phyloP scores from a whole-genome alignment of 2,113 vertebrate genomes.

The Bos taurus region ARS-UCD2.0 NC_037333.1:68793001-68793500 shows the following conservation, averaged over 20 bases:
- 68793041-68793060: constrained; percentile 6
- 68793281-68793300: background rate
- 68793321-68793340: background rate
- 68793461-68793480: background rate
- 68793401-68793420: background rate
- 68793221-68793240: background rate
- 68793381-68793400: background rate
- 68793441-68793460: background rate
- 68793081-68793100: background rate
- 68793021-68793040: background rate
- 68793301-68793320: background rate
- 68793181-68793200: background rate
- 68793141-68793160: background rate
- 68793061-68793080: background rate
- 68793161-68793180: background rate
- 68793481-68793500: background rate
- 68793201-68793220: background rate
- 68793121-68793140: background rate
- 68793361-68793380: background rate
- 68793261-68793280: background rate
- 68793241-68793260: background rate
- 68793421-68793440: background rate
- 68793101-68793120: background rate
- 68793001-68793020: background rate
- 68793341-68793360: background rate